Conservation (phyloP, 2,113 vertebrate species). For the Scophthalmus maximus region DNA sequence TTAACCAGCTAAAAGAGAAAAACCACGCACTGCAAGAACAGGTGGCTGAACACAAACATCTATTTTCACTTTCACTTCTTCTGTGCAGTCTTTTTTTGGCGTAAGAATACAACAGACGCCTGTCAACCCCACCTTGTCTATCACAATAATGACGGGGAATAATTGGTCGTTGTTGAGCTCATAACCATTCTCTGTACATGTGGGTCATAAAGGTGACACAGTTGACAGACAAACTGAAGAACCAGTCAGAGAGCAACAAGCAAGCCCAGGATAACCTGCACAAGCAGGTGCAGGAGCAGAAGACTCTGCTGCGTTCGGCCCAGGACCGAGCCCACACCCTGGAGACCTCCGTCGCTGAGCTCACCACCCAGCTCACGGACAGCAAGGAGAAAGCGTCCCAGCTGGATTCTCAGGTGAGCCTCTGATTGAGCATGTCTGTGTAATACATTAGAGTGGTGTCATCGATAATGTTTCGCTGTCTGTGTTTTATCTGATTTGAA, state of each 20-base stretch:
- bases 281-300: conserved; percentile 97
- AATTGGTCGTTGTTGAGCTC: not conserved
- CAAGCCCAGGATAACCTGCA: conserved; percentile 98
- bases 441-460: not conserved
- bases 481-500: not conserved
- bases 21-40: conserved; percentile 94
- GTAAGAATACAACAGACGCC: not conserved
- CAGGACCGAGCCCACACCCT: conserved; percentile 92
- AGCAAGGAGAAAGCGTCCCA: conserved; percentile 94
- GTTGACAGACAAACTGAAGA: conserved; percentile 95
- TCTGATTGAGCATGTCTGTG: not conserved
- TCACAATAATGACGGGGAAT: not conserved
- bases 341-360: conserved; percentile 87
- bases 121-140: not conserved
- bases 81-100: too few relatives aligned
- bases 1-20: conserved; percentile 97
- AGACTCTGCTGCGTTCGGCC: conserved; percentile 89
- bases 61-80: not conserved
- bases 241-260: conserved; percentile 98
- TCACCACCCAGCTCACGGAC: conserved; percentile 90
- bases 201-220: conserved; percentile 86
- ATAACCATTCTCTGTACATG: not conserved
- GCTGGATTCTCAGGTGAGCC: conserved; percentile 92
- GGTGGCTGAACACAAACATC: conserved; percentile 70
- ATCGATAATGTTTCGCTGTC: not conserved